Percentiles rank a stretch among this genome's conserved stretches.
Evolutionary conservation across 2,888 invertebrate species (phyloP).

Genomic region (Scelioninae gen. 1): DNA sequence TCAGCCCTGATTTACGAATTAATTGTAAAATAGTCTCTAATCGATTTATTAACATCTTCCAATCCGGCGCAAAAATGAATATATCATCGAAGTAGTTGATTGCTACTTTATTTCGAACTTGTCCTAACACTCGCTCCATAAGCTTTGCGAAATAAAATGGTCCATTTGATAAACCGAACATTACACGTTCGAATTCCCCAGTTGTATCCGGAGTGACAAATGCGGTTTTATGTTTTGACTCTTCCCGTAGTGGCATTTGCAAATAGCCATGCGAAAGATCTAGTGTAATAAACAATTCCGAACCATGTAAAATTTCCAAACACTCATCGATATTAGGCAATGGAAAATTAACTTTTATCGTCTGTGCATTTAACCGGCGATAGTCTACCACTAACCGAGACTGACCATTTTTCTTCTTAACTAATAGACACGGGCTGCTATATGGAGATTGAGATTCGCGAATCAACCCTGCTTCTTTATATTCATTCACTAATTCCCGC

Average conservation of each 20-base stretch:
- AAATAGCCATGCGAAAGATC: slow-evolving; percentile 17
- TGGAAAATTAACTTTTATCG: not conserved
- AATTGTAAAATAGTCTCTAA: slow-evolving; percentile 51
- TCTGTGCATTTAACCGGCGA: slow-evolving; percentile 9
- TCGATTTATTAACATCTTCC: slow-evolving; percentile 70
- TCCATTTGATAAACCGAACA: slow-evolving; percentile 77
- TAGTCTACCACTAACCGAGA: slow-evolving; percentile 15
- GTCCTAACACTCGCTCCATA: slow-evolving; percentile 72
- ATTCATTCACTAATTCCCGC: not conserved
- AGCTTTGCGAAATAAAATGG: slow-evolving; percentile 76
- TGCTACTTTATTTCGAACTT: slow-evolving; percentile 63
- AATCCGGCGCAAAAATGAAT: slow-evolving; percentile 71
- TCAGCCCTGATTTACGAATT: slow-evolving; percentile 35
- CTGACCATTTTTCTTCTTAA: slow-evolving; percentile 6
- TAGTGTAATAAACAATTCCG: slow-evolving; percentile 1
- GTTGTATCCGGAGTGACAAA: slow-evolving; percentile 70
- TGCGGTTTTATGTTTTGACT: slow-evolving; percentile 10
- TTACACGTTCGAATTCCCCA: slow-evolving; percentile 75
- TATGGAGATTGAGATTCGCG: not conserved
- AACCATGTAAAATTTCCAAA: not conserved
- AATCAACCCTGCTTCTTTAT: slow-evolving; percentile 7
- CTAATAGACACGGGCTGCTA: not conserved
- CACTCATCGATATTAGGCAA: slow-evolving; percentile 19
- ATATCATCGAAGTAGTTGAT: slow-evolving; percentile 77
- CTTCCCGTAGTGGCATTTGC: slow-evolving; percentile 5